Evolutionary conservation across 2,113 vertebrate species (phyloP).

Genomic region (Epinephelus cyanopodus): DNA sequence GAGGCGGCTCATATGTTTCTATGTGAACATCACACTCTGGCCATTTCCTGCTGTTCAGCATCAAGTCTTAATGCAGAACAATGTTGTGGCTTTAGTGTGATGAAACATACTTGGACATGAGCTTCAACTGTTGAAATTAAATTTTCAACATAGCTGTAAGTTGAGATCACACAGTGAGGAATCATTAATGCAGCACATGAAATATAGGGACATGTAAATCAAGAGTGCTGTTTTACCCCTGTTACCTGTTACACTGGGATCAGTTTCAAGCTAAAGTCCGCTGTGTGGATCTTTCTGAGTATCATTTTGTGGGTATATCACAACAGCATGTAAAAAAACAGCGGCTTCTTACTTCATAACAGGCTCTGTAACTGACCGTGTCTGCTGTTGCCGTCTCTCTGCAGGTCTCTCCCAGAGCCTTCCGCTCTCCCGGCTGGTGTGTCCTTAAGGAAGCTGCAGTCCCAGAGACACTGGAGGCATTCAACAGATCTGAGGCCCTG

Average conservation of each 20-base stretch:
- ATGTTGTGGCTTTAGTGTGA: constrained; percentile 86
- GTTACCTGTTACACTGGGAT: neutral
- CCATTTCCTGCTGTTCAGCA: constrained; percentile 89
- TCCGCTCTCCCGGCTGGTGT: constrained; percentile 84
- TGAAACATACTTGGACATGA: constrained; percentile 86
- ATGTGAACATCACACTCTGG: constrained; percentile 86
- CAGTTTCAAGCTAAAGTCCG: neutral
- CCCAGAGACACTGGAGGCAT: constrained; percentile 74
- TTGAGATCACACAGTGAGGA: constrained; percentile 80
- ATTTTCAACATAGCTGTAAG: constrained; percentile 85
- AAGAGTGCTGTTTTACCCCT: neutral
- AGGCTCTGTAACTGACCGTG: constrained; percentile 84
- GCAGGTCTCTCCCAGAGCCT: constrained; percentile 84
- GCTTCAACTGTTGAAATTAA: constrained; percentile 80
- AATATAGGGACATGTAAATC: neutral
- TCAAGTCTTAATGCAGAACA: constrained; percentile 83
- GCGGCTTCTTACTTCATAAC: neutral
- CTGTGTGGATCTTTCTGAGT: neutral
- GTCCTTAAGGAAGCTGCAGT: constrained; percentile 75
- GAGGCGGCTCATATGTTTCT: constrained; percentile 80
- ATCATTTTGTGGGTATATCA: neutral
- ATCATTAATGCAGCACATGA: neutral
- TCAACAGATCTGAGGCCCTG: constrained; percentile 82
- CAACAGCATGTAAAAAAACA: neutral
- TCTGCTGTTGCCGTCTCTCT: constrained; percentile 86